Percentiles rank a stretch among this genome's conserved stretches.
Evolutionary conservation across 2,888 invertebrate species (phyloP).

Genomic region (Halocaridina rubra): DNA sequence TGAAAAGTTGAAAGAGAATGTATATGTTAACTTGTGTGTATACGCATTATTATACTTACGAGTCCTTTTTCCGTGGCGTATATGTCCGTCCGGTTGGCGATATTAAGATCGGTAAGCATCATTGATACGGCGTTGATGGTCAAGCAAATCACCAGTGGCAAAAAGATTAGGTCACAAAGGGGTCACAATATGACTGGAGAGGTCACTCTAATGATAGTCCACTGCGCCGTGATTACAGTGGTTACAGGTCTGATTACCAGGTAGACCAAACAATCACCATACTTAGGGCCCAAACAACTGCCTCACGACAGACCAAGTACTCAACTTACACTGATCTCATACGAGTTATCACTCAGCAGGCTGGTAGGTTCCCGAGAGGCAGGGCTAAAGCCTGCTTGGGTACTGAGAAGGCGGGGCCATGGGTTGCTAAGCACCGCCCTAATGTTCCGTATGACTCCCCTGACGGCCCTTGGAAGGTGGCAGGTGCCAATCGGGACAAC

Average conservation of each 20-base stretch:
- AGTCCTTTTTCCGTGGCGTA: constrained; percentile 61
- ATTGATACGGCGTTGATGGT: constrained; percentile 61
- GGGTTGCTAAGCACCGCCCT: constrained; percentile 41
- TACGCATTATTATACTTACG: constrained; percentile 54
- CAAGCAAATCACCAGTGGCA: constrained; percentile 58
- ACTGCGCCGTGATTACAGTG: constrained; percentile 61
- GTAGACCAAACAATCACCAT: constrained; percentile 63
- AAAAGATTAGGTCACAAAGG: constrained; percentile 60
- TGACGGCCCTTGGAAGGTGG: constrained; percentile 20
- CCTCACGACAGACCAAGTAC: constrained; percentile 63
- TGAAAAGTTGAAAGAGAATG: too few species aligned
- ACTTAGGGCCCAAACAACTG: constrained; percentile 63
- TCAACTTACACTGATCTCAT: constrained; percentile 62
- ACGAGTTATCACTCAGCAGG: constrained; percentile 62
- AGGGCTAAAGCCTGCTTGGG: constrained; percentile 22
- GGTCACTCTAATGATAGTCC: constrained; percentile 63
- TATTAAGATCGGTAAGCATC: constrained; percentile 64
- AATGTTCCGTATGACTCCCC: constrained; percentile 26
- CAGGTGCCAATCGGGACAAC: constrained; percentile 49
- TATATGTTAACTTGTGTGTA: too few species aligned
- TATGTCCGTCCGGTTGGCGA: constrained; percentile 60
- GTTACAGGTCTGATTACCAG: constrained; percentile 62
- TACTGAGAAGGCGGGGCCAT: too few species aligned
- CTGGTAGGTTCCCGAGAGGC: constrained; percentile 45
- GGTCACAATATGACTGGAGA: constrained; percentile 63